Base-by-base conservation (phyloP, 2,888 invertebrate genomes). In the Drosophila subsilvestris region DNA sequence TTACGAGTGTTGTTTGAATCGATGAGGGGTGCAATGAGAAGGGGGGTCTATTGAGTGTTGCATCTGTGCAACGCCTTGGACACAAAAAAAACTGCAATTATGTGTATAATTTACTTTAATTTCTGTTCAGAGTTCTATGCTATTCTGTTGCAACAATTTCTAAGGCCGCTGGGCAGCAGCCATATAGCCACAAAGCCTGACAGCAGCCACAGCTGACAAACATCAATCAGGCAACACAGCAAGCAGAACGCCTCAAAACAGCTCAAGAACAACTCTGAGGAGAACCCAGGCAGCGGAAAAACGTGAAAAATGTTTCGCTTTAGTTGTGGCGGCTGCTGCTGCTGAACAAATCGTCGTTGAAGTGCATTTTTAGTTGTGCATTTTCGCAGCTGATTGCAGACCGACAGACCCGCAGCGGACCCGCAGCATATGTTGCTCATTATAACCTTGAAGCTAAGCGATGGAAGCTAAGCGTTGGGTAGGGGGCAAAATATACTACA, bases 31-130 rank as follows among this genome's bases (percentile, higher is more conserved):
- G 4, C 22, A 22, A 22, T 3, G 12, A 14, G 32, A 10, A 5
- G 32, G 32, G 14, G 14, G 14, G 14, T 14, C 5, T 6, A 14
- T 6, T 1, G 37, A 37, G 37, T n/a, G 20, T 66, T 66, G 74
- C 83, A 82, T 79, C 83, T 76, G 78, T 61, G 67, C 51, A 48
- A 29, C 55, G 63, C 62, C 48, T 48, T 20, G 29, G 50, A 59
- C 17, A 53, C 32, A 20, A 53, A 54, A 63, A 63, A 63, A 51
- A 50, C 25, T 51, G 71, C 67, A 87, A 86, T 82, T 83, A 83
- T 83, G 74, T 85, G 65, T 74, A 71, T 87, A 87, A 82, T 86
- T 82, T 83, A 83, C 80, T 83, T 88, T 63, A 75, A 80, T 83
- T 83, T 67, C 68, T 71, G 45, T 51, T 25, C 29, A 43, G 48